Base-by-base conservation (phyloP, 2,113 vertebrate genomes). In the Amia ocellicauda region DNA sequence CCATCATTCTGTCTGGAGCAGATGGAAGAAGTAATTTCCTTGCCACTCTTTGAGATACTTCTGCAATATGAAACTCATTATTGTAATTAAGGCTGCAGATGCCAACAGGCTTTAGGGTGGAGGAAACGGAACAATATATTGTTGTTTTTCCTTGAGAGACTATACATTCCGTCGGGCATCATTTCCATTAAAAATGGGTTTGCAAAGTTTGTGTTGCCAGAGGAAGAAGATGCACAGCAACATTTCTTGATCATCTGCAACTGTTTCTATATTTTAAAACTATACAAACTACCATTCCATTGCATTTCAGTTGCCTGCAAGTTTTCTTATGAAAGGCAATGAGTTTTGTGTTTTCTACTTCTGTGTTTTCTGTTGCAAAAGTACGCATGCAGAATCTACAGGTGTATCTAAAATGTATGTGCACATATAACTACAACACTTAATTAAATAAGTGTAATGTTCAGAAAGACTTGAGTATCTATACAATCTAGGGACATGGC, bases 31-130 rank as follows among this genome's bases (percentile, higher is more conserved):
- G 53, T 56, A 10, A 56, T 56, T 17, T 26, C 26, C 53, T 56
- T 56, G 53, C 53, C 53, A 56, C 29, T 56, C 53, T 56, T 56
- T 31, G 53, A 56, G 29, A 56, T 56, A 56, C 53, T 31, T 56
- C 53, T 56, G 53, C 53, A 56, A 14, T 56, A 10, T 31, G 27
- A 17, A 16, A 7, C 53, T 56, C 53, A 56, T 56, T 56, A 56
- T 28, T 56, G 53, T 56, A 56, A 56, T 56, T 56, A 56, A 29
- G 53, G 14, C 53, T 56, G 26, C 27, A n/a, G 27, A 17, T 56
- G 26, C 26, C 53, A 56, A 29, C 29, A 29, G 53, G 53, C 53
- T 56, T 56, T 17, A 56, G 53, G 53, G 26, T 28, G 13, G 16
- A 56, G n/a, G 53, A 26, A 17, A 16, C 14, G 16, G 53, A 56